These are phyloP conservation scores for Carpatolechia fugitivella DNA, from an alignment of 2,888 invertebrate genomes.

Conservation along the genomic window DNA sequence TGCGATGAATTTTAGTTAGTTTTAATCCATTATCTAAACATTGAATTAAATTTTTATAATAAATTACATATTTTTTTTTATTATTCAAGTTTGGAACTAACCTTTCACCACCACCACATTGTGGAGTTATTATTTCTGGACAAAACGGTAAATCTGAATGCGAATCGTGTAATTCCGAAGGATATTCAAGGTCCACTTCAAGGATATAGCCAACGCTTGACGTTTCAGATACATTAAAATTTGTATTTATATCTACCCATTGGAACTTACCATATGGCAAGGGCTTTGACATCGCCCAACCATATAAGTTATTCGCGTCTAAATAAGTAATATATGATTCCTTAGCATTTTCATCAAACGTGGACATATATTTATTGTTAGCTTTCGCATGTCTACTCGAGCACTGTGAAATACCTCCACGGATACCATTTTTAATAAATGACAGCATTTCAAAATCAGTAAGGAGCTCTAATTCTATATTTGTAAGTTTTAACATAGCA, in stretches of 20 bases:
- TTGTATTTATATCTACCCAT: slow-evolving; percentile 29
- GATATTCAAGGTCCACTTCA: slow-evolving; percentile 39
- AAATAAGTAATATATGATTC: slow-evolving; percentile 36
- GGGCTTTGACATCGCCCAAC: slow-evolving; percentile 38
- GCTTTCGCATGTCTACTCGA: slow-evolving; percentile 34
- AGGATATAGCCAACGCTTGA: slow-evolving; percentile 25
- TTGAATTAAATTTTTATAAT: slow-evolving; percentile 31
- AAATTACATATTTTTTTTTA: slow-evolving; percentile 27
- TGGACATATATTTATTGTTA: slow-evolving; percentile 35
- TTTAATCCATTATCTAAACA: slow-evolving; percentile 25
- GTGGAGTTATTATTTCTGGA: slow-evolving; percentile 20
- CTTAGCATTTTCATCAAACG: slow-evolving; percentile 27
- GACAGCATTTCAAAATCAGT: slow-evolving; percentile 24
- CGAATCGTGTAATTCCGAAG: slow-evolving; percentile 29
- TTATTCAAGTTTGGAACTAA: slow-evolving; percentile 27
- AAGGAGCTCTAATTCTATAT: slow-evolving; percentile 24
- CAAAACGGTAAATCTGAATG: slow-evolving; percentile 33
- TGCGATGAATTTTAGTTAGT: slow-evolving; percentile 25
- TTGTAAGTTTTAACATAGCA: slow-evolving; percentile 28
- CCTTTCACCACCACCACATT: slow-evolving; percentile 9
- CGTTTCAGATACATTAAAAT: slow-evolving; percentile 18
- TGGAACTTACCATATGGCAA: slow-evolving; percentile 36
- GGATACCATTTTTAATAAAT: slow-evolving; percentile 24
- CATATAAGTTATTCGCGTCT: slow-evolving; percentile 45
- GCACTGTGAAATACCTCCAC: slow-evolving; percentile 27